These are phyloP conservation scores for Anseranas semipalmata DNA, from an alignment of 2,113 vertebrate species.

Conservation along the genomic window DNA sequence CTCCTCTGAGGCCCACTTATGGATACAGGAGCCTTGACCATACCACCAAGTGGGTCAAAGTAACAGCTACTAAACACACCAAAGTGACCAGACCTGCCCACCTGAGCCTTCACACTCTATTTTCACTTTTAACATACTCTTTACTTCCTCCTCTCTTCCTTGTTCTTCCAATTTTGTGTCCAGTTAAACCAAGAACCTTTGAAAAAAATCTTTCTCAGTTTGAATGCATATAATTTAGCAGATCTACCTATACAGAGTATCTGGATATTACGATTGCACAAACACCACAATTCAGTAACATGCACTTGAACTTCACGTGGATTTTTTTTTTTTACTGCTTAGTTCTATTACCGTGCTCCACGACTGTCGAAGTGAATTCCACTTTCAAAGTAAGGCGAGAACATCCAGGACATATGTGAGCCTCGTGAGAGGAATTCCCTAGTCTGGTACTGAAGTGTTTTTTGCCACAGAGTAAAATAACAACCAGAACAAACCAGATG, in stretches of 20 bases:
- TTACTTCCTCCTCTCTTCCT: background rate
- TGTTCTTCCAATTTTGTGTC: background rate
- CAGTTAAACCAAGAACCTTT: background rate
- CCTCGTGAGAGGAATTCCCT: conserved; percentile 73
- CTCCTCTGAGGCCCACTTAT: background rate
- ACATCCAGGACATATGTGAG: conserved; percentile 81
- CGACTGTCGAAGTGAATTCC: conserved; percentile 91
- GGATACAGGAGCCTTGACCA: background rate
- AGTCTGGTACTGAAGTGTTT: conserved; percentile 81
- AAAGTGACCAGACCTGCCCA: background rate
- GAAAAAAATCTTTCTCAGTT: background rate
- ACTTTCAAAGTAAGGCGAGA: conserved; percentile 88
- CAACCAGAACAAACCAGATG: conserved; percentile 82
- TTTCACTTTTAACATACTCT: background rate
- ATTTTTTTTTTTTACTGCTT: background rate
- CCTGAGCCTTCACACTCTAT: background rate
- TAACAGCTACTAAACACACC: background rate
- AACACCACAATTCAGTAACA: background rate
- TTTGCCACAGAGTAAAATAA: conserved; percentile 83
- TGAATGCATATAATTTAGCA: background rate
- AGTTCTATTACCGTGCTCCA: conserved; percentile 89
- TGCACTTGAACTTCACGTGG: background rate
- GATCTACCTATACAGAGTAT: background rate
- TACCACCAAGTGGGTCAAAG: fast-evolving
- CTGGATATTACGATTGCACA: background rate